phyloP scores from a whole-genome alignment of 1,140 invertebrate species.

The Caerostris darwini region DNA sequence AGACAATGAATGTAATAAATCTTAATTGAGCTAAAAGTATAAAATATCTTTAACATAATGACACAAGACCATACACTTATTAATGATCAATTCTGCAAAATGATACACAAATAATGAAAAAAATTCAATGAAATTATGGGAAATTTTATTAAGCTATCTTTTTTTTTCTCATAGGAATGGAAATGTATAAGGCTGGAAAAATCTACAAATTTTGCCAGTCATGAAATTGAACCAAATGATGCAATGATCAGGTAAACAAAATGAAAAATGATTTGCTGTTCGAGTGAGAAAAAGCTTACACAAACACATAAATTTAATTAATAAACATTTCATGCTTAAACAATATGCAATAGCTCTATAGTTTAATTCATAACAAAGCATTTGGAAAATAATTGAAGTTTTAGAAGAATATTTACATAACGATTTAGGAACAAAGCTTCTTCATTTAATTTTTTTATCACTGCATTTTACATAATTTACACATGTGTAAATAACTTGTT shows the following conservation, averaged over 20 bases:
- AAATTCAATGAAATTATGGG: background rate
- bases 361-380: background rate
- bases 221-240: constrained; percentile 14
- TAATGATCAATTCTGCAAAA: no score
- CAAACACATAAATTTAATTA: background rate
- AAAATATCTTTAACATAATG: no score
- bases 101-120: no score
- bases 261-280: constrained; percentile 27
- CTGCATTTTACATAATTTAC: constrained; percentile 12
- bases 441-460: constrained; percentile 6
- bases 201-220: constrained; percentile 16
- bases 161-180: constrained; percentile 23
- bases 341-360: constrained; percentile 4
- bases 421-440: constrained; percentile 8
- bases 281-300: background rate
- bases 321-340: background rate
- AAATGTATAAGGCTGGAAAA: constrained; percentile 3
- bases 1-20: no score
- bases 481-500: constrained; percentile 25
- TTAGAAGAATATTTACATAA: constrained; percentile 22
- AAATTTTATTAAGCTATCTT: constrained; percentile 32
- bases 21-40: no score
- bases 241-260: constrained; percentile 3
- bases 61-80: no score
- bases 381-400: constrained; percentile 28